Base-by-base conservation (phyloP, 2,113 vertebrate genomes). In the Coturnix japonica region DNA sequence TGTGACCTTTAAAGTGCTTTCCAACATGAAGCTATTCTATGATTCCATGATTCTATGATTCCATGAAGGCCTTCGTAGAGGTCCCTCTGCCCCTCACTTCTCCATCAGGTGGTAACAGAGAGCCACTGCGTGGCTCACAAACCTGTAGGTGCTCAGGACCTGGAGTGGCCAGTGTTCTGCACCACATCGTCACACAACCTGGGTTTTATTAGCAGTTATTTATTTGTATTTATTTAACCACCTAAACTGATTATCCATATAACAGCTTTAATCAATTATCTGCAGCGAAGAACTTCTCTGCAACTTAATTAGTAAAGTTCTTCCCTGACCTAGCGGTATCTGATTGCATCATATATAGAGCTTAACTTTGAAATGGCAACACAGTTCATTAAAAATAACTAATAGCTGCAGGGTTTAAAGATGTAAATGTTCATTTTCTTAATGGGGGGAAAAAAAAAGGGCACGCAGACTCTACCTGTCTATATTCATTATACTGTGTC, bases 331-430 rank as follows among this genome's bases (percentile, higher is more conserved):
- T 92, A 96, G 96, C 95, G 91, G 49, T 93, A 96, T 96, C 95
- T 95, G 83, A 94, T 39, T 80, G 91, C 93, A 92, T 96, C 93
- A 96, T 93, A 91, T 75, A 87, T 9, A 96, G 86, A 96, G 94
- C 81, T 97, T 96, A 94, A 95, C 95, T 97, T 96, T 74, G 90
- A 97, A 96, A 97, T 94, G 93, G 95, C 93, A 97, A 97, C 95
- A 93, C 86, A 91, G 96, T 97, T 97, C 96, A 97, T 97, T 97
- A 97, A 97, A 97, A 97, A 95, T 97, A 95, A 96, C 97, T 97
- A 97, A 97, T 96, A 96, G 97, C 97, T 96, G 47, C 89, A 83
- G 92, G 95, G 94, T 96, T 96, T 96, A 85, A 91, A 92, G 95
- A 97, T 95, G 96, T 95, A 93, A 96, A 95, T 95, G 95, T 94